Base-by-base conservation (phyloP, 2,888 invertebrate species). In the Synanthedon vespiformis region DNA sequence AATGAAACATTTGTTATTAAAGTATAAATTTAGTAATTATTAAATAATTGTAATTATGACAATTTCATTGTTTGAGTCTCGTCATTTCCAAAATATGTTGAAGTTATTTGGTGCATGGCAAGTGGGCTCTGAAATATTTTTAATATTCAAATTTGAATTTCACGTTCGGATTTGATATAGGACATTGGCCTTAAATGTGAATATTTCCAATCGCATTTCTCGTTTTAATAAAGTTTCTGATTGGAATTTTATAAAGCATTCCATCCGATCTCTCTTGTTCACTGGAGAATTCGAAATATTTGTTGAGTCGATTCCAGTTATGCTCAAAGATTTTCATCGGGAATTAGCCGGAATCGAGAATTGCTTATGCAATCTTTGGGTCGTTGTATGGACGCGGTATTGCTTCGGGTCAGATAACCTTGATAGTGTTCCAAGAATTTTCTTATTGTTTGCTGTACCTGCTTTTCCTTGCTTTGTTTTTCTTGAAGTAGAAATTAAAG, bases 231-330 rank as follows among this genome's bases (percentile, higher is more conserved):
- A 62, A 61, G 64, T 59, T 61, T 58, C 62, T 64, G 65, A 68
- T 65, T 60, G 59, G 64, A 62, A 69, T 67, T 70, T 68, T 68
- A 68, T 69, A 63, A 64, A 61, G 71, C 70, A 65, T 62, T 64
- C 57, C 55, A 58, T 54, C 64, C 68, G 61, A 71, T 70, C 62
- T 51, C 52, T 57, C 54, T 55, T 55, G 60, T 56, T 63, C 77
- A 60, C 61, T 54, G 54, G 74, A 74, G 77, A 77, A 77, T 77
- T 67, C 62, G 50, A 64, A 67, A 64, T 65, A 77, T 75, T 72
- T 59, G 53, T 41, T 52, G 57, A 64, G 58, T 58, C 52, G 58
- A 63, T 58, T 58, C 62, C 64, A 56, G 56, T 49, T 60, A 59
- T 58, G 58, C 61, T 58, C 61, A 59, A 61, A 64, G 69, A 73